These are phyloP conservation scores for Protobothrops flavoviridis DNA, from an alignment of 2,113 vertebrate species.

Conservation along the genomic window DNA sequence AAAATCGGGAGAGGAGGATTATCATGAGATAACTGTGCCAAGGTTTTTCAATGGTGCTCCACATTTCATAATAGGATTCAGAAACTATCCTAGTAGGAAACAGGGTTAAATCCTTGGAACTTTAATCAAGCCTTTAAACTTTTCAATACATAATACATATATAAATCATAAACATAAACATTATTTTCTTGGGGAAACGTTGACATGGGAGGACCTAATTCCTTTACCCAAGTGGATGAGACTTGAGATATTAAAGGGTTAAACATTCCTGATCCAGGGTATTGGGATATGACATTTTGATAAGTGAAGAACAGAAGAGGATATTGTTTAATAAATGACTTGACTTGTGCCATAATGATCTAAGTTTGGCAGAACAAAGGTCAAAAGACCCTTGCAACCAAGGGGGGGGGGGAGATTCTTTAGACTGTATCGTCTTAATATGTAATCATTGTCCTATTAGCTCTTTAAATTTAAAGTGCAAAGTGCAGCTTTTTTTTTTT, in stretches of 20 bases:
- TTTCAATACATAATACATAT: neutral
- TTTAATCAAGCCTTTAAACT: neutral
- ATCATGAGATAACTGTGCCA: neutral
- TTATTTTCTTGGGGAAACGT: neutral
- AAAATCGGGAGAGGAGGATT: neutral
- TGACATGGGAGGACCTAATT: neutral
- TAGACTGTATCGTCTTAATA: neutral
- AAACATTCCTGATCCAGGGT: neutral
- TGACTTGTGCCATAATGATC: neutral
- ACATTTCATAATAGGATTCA: neutral
- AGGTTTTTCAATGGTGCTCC: neutral
- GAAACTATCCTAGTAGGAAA: neutral
- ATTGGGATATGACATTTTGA: neutral
- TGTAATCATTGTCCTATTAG: neutral
- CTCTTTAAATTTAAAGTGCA: neutral
- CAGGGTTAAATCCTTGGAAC: neutral
- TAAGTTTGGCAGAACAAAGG: neutral
- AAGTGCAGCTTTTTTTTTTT: neutral
- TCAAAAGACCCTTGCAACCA: neutral
- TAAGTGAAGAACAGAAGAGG: neutral
- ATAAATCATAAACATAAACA: neutral
- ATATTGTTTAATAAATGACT: neutral
- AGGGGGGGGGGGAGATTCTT: neutral
- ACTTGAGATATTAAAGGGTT: neutral
- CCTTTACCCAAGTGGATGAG: neutral